Base-by-base conservation (phyloP, 2,888 invertebrate species). In the Cheilosia scutellata region DNA sequence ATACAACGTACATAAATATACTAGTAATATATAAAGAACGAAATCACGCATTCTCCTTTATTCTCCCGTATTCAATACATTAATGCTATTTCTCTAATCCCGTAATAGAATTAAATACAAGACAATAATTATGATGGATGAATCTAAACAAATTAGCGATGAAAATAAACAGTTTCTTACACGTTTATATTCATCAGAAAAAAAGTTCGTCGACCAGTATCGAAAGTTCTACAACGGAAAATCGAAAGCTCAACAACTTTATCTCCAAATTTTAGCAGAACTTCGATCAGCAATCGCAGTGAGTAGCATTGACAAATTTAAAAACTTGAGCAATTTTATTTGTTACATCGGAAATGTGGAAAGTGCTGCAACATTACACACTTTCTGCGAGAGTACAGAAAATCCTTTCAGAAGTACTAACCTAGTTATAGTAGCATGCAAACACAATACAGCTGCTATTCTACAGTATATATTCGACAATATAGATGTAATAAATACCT, bases 401-500 rank as follows among this genome's bases (percentile, higher is more conserved):
- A 86, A 57, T n/a, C 66, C 55, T 11, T 13, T 76, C 13, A 47
- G 37, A 63, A 29, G 20, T n/a, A 66, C 66, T 9, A 66, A 65
- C n/a, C 29, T 57, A 31, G 40, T 76, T 0, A 66, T 76, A 2
- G 29, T 42, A 25, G 66, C 75, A 6, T 60, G 75, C 49, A 76
- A 63, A 5, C 29, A 63, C 55, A 44, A 49, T 27, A 53, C 37
- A 79, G 11, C 9, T n/a, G 7, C 57, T n/a, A 47, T 63, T 57
- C 47, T 79, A 37, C 29, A 62, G 33, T 53, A 44, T 25, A 2
- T 79, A 16, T 33, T 79, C 55, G 11, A 27, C n/a, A 72, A 79
- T 13, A 47, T n/a, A 20, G 42, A 29, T 9, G 20, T 57, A 9
- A 4, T 63, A 9, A 3, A 47, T 5, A 58, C 49, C 40, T 51